phyloP scores from a whole-genome alignment of 2,113 vertebrate genomes.

The Eclectus roratus region DNA sequence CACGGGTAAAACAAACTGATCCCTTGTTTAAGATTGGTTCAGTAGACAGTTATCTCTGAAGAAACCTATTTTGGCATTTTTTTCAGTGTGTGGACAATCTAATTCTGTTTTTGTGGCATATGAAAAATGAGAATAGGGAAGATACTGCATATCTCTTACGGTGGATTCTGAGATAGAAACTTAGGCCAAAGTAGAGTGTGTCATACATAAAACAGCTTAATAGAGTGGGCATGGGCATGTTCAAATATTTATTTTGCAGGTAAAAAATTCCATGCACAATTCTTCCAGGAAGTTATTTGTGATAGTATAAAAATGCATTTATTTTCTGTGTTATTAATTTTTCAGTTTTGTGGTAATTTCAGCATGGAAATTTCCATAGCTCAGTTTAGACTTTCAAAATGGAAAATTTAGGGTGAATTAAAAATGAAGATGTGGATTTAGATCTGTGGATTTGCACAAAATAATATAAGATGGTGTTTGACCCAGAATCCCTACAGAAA shows the following conservation, averaged over 20 bases:
- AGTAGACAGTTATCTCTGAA: neutral
- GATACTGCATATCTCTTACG: neutral
- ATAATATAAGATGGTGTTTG: neutral
- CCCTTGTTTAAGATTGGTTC: neutral
- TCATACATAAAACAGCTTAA: neutral
- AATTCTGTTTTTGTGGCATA: neutral
- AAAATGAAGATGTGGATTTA: neutral
- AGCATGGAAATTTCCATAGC: neutral
- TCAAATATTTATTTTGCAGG: neutral
- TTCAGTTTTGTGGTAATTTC: neutral
- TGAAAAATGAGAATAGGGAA: neutral
- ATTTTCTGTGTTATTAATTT: neutral
- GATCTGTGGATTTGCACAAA: neutral
- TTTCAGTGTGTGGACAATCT: neutral
- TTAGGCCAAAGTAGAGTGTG: neutral
- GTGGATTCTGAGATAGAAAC: neutral
- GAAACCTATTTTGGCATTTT: neutral
- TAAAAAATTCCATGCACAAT: neutral
- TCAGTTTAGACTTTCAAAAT: neutral
- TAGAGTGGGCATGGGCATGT: neutral
- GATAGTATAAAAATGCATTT: neutral
- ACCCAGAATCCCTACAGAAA: neutral
- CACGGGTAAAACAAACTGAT: neutral
- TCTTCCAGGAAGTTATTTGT: neutral
- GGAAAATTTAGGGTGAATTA: neutral